phyloP scores from a whole-genome alignment of 2,113 vertebrate genomes.

The Microtus montanus region DNA sequence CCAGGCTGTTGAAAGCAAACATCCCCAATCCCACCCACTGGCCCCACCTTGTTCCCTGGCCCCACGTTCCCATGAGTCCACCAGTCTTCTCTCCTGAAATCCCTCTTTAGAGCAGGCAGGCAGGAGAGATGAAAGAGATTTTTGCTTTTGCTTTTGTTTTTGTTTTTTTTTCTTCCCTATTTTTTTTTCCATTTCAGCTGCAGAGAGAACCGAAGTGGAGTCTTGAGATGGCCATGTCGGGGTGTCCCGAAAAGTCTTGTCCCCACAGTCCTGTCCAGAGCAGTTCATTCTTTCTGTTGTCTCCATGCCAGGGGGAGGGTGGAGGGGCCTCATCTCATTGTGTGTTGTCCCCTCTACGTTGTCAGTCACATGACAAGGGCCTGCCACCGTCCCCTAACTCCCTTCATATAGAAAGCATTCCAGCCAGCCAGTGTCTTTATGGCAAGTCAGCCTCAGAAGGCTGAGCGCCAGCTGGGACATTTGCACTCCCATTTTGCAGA shows the following conservation, averaged over 20 bases:
- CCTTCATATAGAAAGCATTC: background rate
- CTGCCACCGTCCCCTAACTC: slow-evolving; percentile 15
- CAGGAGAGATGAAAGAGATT: slow-evolving; percentile 80
- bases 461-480: background rate
- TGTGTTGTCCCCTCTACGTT: slow-evolving; percentile 89
- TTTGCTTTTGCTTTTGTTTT: slow-evolving; percentile 49
- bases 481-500: slow-evolving; percentile 7
- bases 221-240: slow-evolving; percentile 84
- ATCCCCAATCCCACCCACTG: slow-evolving; percentile 60
- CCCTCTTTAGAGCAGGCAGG: slow-evolving; percentile 82
- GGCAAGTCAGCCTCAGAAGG: background rate
- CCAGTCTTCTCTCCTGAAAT: slow-evolving; percentile 71
- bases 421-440: background rate
- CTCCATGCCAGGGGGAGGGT: slow-evolving; percentile 86
- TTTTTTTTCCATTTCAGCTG: slow-evolving; percentile 86
- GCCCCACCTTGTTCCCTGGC: slow-evolving; percentile 72
- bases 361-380: slow-evolving; percentile 83
- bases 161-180: slow-evolving; percentile 60
- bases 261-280: slow-evolving; percentile 88
- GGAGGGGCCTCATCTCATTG: slow-evolving; percentile 87
- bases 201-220: slow-evolving; percentile 87
- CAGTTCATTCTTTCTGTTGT: slow-evolving; percentile 87
- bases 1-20: slow-evolving; percentile 68
- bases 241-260: slow-evolving; percentile 86
- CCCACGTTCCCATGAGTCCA: slow-evolving; percentile 64